These are phyloP conservation scores for Macaria notata DNA, from an alignment of 2,888 invertebrate species.

Conservation along the genomic window DNA sequence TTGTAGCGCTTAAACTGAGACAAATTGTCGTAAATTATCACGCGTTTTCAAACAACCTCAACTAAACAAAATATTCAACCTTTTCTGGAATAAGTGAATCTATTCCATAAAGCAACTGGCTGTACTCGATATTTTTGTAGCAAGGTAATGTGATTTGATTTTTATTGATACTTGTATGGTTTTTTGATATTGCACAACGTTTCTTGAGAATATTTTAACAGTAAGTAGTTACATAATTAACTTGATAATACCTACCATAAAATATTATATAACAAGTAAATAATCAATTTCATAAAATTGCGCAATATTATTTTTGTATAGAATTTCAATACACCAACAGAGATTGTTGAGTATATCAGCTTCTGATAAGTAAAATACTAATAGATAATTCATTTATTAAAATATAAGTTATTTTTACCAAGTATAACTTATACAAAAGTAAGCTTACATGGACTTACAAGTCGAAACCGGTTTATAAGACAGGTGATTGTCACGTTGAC, in stretches of 20 bases:
- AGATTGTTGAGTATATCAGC: too few relatives aligned
- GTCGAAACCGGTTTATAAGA: too few relatives aligned
- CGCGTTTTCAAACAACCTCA: constrained; percentile 9
- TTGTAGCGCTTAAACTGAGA: constrained; percentile 19
- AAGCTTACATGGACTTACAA: not conserved
- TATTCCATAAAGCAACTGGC: constrained; percentile 39
- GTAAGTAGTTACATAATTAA: too few relatives aligned
- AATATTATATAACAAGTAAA: constrained; percentile 11
- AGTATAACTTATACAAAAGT: not conserved
- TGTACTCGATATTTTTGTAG: constrained; percentile 56
- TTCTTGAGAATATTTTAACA: not conserved
- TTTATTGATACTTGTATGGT: not conserved
- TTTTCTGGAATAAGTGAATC: constrained; percentile 39
- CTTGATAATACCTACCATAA: too few relatives aligned
- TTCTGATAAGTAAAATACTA: too few relatives aligned
- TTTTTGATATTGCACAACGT: constrained; percentile 18
- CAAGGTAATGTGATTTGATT: constrained; percentile 45
- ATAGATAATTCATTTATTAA: too few relatives aligned
- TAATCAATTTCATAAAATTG: not conserved
- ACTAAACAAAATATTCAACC: constrained; percentile 27
- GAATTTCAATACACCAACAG: too few relatives aligned
- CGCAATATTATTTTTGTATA: constrained; percentile 1
- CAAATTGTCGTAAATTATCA: constrained; percentile 13
- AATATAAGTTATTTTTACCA: too few relatives aligned
- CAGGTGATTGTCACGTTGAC: too few relatives aligned